Conservation (phyloP, 1,140 invertebrate species). For the Lasioglossum baleicum region DNA sequence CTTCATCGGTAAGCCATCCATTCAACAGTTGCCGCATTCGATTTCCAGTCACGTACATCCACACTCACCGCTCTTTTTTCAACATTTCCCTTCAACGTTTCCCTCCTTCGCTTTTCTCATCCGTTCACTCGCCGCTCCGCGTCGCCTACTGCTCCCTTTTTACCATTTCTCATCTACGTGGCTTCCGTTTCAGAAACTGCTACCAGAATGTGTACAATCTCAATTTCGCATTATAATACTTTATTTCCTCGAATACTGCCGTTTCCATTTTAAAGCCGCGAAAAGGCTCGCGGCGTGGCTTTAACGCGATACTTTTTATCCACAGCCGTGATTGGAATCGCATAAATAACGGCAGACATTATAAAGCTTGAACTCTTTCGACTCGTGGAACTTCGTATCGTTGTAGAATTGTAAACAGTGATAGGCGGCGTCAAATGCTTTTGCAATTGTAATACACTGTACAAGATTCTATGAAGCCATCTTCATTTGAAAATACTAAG, state of each 20-base stretch:
- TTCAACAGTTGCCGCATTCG: constrained; percentile 71
- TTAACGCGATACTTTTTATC: too few species aligned
- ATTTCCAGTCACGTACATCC: constrained; percentile 66
- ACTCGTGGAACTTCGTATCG: too few species aligned
- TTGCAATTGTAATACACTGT: too few species aligned
- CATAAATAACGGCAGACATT: too few species aligned
- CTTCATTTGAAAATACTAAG: too few species aligned
- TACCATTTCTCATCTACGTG: not conserved
- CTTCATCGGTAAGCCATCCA: constrained; percentile 66
- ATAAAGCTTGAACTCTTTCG: too few species aligned
- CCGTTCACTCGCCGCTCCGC: not conserved
- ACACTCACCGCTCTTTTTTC: constrained; percentile 22
- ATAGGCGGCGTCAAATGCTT: too few species aligned
- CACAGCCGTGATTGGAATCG: too few species aligned
- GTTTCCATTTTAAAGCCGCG: too few species aligned
- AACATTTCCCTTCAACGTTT: not conserved
- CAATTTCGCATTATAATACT: not conserved
- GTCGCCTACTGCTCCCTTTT: not conserved
- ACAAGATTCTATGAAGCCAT: too few species aligned
- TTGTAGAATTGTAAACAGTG: too few species aligned
- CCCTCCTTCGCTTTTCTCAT: constrained; percentile 6
- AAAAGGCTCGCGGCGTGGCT: too few species aligned
- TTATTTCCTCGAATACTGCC: not conserved
- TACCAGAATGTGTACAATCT: not conserved
- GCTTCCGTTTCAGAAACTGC: not conserved